Evolutionary conservation across 2,888 invertebrate genomes (phyloP).

Genomic region (Scaptomyza polygonia): DNA sequence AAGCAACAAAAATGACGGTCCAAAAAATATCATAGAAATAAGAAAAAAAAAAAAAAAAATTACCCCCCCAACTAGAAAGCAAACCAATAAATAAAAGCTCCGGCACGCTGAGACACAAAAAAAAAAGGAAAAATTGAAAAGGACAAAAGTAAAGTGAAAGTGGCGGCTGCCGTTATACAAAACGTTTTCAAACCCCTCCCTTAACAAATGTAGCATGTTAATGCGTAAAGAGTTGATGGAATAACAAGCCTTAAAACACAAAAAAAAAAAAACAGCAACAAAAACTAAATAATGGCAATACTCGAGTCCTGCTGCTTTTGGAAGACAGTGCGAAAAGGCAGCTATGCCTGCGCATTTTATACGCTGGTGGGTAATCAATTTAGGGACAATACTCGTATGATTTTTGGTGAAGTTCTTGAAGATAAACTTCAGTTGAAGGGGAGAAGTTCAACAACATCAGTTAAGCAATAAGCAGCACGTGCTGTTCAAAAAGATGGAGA

Average conservation of each 20-base stretch:
- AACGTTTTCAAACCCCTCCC: neutral
- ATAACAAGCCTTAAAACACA: slow-evolving; percentile 12
- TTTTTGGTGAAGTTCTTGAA: slow-evolving; percentile 23
- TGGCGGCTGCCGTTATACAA: slow-evolving; percentile 68
- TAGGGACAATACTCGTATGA: slow-evolving; percentile 42
- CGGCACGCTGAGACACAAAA: slow-evolving; percentile 36
- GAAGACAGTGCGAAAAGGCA: slow-evolving; percentile 81
- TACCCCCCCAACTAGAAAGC: slow-evolving; percentile 12
- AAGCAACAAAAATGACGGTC: slow-evolving; percentile 40
- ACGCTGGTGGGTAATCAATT: slow-evolving; percentile 71
- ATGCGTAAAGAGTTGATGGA: slow-evolving; percentile 35
- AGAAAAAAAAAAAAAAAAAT: slow-evolving; percentile 1
- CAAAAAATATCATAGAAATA: slow-evolving; percentile 29
- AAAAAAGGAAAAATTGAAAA: slow-evolving; percentile 56
- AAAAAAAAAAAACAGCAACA: neutral
- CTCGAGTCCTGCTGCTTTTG: slow-evolving; percentile 83
- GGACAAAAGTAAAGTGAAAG: slow-evolving; percentile 65
- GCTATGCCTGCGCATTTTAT: slow-evolving; percentile 80
- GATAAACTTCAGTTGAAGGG: slow-evolving; percentile 10
- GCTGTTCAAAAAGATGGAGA: too few relatives aligned
- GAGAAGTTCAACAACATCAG: neutral
- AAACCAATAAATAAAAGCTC: slow-evolving; percentile 49
- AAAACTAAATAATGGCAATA: slow-evolving; percentile 73
- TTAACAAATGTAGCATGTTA: slow-evolving; percentile 34
- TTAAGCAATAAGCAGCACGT: too few relatives aligned